Percentiles rank a stretch among this genome's conserved stretches.
Evolutionary conservation across 2,113 vertebrate species (phyloP).

Genomic region (Syrrhaptes paradoxus): DNA sequence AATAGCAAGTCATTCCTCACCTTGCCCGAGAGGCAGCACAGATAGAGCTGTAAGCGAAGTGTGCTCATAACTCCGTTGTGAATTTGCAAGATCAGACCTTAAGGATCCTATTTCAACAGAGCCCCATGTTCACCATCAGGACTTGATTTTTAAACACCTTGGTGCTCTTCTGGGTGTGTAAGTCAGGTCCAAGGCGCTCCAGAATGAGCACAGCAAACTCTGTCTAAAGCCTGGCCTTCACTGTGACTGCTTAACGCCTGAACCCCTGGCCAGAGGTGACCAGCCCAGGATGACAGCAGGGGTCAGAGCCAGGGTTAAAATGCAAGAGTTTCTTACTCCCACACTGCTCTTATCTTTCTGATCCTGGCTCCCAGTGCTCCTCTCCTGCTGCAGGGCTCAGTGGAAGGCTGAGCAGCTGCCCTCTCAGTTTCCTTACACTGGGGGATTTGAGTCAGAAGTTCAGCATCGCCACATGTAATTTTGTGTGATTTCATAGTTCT

Average conservation of each 20-base stretch:
- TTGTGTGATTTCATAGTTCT: constrained; percentile 45
- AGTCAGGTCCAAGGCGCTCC: background rate
- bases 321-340: background rate
- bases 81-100: background rate
- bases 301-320: background rate
- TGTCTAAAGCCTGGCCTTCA: background rate
- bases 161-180: background rate
- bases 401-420: background rate
- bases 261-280: background rate
- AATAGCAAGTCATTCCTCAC: background rate
- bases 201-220: background rate
- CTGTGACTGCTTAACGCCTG: background rate
- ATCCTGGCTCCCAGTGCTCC: accelerated
- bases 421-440: background rate
- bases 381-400: background rate
- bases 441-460: constrained; percentile 11
- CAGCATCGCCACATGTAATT: constrained; percentile 5
- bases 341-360: background rate
- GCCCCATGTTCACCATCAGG: too few species aligned
- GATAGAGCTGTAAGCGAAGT: background rate
- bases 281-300: background rate
- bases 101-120: background rate
- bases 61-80: background rate
- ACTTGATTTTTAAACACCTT: background rate
- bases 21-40: accelerated